Conservation (phyloP, 2,113 vertebrate genomes). For the Podocnemis expansa region DNA sequence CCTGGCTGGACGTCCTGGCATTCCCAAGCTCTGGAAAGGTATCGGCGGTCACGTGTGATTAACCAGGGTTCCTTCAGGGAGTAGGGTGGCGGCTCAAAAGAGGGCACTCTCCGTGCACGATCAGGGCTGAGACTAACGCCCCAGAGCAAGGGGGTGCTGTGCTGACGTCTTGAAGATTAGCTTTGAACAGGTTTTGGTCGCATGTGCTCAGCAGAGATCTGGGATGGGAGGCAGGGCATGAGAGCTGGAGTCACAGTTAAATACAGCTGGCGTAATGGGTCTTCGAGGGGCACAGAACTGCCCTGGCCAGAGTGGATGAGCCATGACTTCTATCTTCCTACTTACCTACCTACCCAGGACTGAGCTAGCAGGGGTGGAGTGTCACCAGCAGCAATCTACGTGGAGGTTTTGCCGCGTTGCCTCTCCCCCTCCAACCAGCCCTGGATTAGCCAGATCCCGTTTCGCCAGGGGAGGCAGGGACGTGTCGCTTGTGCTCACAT, state of each 20-base stretch:
- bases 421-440: too few species aligned
- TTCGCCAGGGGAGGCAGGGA: neutral
- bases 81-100: neutral
- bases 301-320: neutral
- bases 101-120: neutral
- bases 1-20: neutral
- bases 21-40: neutral
- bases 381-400: neutral
- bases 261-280: neutral
- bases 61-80: neutral
- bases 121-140: too few species aligned
- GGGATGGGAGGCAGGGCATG: too few species aligned
- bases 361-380: too few species aligned
- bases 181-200: neutral
- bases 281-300: neutral
- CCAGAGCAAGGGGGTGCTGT: too few species aligned
- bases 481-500: neutral
- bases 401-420: neutral
- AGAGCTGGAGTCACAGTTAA: neutral
- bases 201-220: neutral
- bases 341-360: too few species aligned
- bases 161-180: neutral
- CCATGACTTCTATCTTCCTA: neutral
- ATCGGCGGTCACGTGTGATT: neutral
- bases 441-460: neutral